A percentile compares a stretch with the other conserved stretches of the same genome.
Evolutionary conservation across 2,888 invertebrate species (phyloP).

Genomic region (Tetanocera ferruginea): DNA sequence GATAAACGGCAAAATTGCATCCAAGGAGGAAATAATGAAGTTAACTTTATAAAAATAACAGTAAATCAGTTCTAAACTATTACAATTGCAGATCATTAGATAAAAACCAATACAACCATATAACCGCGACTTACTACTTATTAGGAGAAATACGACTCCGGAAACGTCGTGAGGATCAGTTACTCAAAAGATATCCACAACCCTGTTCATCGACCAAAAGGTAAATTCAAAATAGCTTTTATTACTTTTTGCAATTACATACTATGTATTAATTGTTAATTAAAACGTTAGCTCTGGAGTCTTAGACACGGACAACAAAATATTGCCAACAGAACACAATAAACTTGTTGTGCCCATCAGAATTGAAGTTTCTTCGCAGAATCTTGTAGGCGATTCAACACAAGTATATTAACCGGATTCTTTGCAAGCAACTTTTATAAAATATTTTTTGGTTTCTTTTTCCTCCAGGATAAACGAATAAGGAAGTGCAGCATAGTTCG

Average conservation of each 20-base stretch:
- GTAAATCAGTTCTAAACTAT: background rate
- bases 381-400: constrained; percentile 24
- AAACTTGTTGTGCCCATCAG: constrained; percentile 62
- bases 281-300: background rate
- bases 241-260: background rate
- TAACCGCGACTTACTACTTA: constrained; percentile 98
- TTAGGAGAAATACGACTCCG: constrained; percentile 93
- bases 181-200: constrained; percentile 66
- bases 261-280: constrained; percentile 3
- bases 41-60: constrained; percentile 69
- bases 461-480: constrained; percentile 72
- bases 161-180: constrained; percentile 79
- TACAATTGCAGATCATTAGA: constrained; percentile 81
- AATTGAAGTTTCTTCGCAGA: constrained; percentile 62
- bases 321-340: constrained; percentile 56
- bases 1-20: constrained; percentile 94
- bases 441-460: background rate
- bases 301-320: constrained; percentile 50
- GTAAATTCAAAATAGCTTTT: constrained; percentile 47
- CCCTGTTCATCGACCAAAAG: constrained; percentile 54
- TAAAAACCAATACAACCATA: constrained; percentile 96
- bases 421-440: background rate
- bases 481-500: constrained; percentile 93
- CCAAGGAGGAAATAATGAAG: constrained; percentile 94
- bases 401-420: constrained; percentile 11